Percentiles rank a stretch among this genome's conserved stretches.
Evolutionary conservation across 92 coral and sea anemone genomes (phyloP).

Genomic region (Metridium senile): DNA sequence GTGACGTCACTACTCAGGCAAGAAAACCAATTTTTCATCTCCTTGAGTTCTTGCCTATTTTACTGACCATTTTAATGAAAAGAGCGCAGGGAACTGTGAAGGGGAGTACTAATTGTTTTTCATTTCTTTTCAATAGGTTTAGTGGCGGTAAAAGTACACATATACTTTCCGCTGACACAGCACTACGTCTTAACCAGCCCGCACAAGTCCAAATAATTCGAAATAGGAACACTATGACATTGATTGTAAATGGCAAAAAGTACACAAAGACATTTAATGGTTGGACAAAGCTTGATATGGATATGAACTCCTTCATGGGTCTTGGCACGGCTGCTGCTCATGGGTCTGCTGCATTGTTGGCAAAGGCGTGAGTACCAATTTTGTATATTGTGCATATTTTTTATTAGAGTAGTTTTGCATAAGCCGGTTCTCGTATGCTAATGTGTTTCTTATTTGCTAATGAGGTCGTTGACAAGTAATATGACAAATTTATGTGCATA

Average conservation of each 20-base stretch:
- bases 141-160: slow-evolving; percentile 47
- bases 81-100: too few relatives aligned
- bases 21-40: too few relatives aligned
- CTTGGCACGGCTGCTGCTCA: neutral
- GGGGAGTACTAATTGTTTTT: too few relatives aligned
- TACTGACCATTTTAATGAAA: too few relatives aligned
- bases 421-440: too few relatives aligned
- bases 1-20: too few relatives aligned
- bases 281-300: slow-evolving; percentile 30
- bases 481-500: too few relatives aligned
- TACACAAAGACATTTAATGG: slow-evolving; percentile 19
- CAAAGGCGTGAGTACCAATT: slow-evolving; percentile 43
- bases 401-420: too few relatives aligned
- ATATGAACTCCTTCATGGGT: slow-evolving; percentile 5
- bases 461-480: too few relatives aligned
- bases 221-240: slow-evolving; percentile 11
- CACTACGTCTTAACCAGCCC: slow-evolving; percentile 28
- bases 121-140: slow-evolving; percentile 38
- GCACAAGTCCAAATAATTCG: slow-evolving; percentile 38
- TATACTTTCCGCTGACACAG: slow-evolving; percentile 24
- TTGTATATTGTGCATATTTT: too few relatives aligned
- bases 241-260: slow-evolving; percentile 38
- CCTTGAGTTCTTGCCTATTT: too few relatives aligned
- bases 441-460: too few relatives aligned
- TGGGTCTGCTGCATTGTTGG: neutral